Percentiles rank a stretch among this genome's conserved stretches.
phyloP scores from a whole-genome alignment of 1,140 invertebrate species.

The Anastatus disparis region DNA sequence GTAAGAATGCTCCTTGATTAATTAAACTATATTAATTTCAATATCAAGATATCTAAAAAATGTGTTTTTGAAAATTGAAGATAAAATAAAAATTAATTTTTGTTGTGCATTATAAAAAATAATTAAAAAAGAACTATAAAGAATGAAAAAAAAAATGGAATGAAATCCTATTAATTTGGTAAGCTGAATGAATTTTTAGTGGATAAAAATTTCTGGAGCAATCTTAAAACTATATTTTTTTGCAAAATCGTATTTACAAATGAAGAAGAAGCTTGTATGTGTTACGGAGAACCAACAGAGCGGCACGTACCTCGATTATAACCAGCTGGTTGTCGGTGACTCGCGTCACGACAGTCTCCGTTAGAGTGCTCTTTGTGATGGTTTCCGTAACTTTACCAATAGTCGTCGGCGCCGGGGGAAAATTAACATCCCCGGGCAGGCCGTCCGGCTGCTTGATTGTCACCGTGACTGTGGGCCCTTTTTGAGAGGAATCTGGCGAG shows the following conservation, averaged over 20 bases:
- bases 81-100: too few relatives aligned
- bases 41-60: too few relatives aligned
- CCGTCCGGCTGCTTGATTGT: slow-evolving; percentile 78
- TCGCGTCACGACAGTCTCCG: slow-evolving; percentile 91
- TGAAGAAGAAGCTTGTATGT: slow-evolving; percentile 35
- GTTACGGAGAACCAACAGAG: slow-evolving; percentile 50
- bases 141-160: background rate
- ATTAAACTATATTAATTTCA: too few relatives aligned
- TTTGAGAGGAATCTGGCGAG: slow-evolving; percentile 60
- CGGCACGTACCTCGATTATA: slow-evolving; percentile 83
- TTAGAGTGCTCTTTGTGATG: slow-evolving; percentile 93
- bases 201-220: slow-evolving; percentile 12
- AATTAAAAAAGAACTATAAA: background rate
- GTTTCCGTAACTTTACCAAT: slow-evolving; percentile 89
- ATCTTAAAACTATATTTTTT: slow-evolving; percentile 14
- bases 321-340: slow-evolving; percentile 91
- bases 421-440: slow-evolving; percentile 70
- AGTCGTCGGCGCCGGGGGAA: slow-evolving; percentile 84
- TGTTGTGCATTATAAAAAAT: too few relatives aligned
- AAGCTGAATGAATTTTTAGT: too few relatives aligned
- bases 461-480: slow-evolving; percentile 72
- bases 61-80: too few relatives aligned
- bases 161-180: background rate
- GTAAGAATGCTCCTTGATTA: slow-evolving; percentile 33
- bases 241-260: slow-evolving; percentile 39